A percentile compares a stretch with the other conserved stretches of the same genome.
phyloP scores from a whole-genome alignment of 2,888 invertebrate genomes.

The Lithophane ornitopus region DNA sequence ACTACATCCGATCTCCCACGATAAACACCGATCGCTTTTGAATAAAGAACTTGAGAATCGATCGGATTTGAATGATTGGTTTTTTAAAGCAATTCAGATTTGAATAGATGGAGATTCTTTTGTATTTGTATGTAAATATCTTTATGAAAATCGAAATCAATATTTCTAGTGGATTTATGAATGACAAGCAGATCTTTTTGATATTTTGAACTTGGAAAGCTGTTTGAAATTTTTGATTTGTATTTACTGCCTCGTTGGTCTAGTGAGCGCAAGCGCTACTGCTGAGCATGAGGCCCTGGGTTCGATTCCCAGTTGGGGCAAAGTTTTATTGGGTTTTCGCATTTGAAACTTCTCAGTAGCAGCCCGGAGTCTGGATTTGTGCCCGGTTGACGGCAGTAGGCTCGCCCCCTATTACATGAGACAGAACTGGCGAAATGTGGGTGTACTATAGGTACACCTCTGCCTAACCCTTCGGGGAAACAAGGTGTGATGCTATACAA shows the following conservation, averaged over 20 bases:
- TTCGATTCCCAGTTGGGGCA: neutral
- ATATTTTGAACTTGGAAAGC: neutral
- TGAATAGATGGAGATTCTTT: neutral
- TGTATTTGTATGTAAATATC: conserved; percentile 41
- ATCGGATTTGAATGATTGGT: conserved; percentile 41
- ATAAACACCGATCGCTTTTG: conserved; percentile 52
- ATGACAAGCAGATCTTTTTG: conserved; percentile 34
- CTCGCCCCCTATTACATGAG: neutral
- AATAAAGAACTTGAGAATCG: conserved; percentile 51
- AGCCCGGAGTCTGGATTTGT: neutral
- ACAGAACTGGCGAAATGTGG: neutral
- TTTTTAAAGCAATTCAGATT: conserved; percentile 33
- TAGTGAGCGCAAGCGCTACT: neutral
- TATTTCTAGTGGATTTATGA: conserved; percentile 26
- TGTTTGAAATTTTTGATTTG: conserved; percentile 12
- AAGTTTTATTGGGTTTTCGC: neutral
- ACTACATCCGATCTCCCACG: conserved; percentile 56
- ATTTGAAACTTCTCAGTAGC: too few species aligned
- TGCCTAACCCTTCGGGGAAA: neutral
- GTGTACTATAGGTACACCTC: neutral
- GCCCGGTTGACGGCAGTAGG: neutral
- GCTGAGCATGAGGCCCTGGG: neutral
- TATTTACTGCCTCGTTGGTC: neutral
- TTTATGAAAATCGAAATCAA: conserved; percentile 21
- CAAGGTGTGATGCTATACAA: neutral